A percentile compares a stretch with the other conserved stretches of the same genome.
These are phyloP conservation scores for Patella pellucida DNA, from an alignment of 2,888 invertebrate genomes.

Conservation along the genomic window DNA sequence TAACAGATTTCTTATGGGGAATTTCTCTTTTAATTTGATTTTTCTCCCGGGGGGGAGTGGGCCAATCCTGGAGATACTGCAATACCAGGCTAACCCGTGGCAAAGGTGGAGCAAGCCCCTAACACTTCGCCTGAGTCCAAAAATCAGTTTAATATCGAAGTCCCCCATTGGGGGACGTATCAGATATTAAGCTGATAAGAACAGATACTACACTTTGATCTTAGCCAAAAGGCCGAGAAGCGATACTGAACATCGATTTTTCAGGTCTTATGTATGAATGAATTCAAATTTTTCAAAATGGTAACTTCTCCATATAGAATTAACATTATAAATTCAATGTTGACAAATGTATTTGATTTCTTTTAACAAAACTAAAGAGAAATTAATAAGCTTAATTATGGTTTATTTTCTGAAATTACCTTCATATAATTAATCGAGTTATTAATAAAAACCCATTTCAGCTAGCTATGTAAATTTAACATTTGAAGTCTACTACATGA, in stretches of 20 bases:
- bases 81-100: slow-evolving; percentile 80
- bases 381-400: too few species aligned
- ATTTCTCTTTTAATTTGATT: slow-evolving; percentile 23
- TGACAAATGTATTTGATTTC: too few species aligned
- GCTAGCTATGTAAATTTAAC: too few species aligned
- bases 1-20: neutral
- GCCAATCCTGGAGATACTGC: slow-evolving; percentile 77
- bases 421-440: too few species aligned
- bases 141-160: slow-evolving; percentile 65
- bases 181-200: slow-evolving; percentile 82
- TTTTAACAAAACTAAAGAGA: too few species aligned
- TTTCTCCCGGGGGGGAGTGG: slow-evolving; percentile 42
- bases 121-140: slow-evolving; percentile 58
- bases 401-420: too few species aligned
- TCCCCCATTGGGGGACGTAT: slow-evolving; percentile 75
- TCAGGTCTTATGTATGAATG: too few species aligned
- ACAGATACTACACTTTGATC: slow-evolving; percentile 74
- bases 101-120: slow-evolving; percentile 79
- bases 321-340: neutral
- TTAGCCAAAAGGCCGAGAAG: slow-evolving; percentile 54
- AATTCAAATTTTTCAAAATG: too few species aligned
- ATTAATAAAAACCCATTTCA: too few species aligned
- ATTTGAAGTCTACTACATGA: too few species aligned
- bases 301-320: too few species aligned
- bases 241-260: slow-evolving; percentile 28